phyloP scores from a whole-genome alignment of 1,140 invertebrate genomes.

The Cyphomyrmex costatus region DNA sequence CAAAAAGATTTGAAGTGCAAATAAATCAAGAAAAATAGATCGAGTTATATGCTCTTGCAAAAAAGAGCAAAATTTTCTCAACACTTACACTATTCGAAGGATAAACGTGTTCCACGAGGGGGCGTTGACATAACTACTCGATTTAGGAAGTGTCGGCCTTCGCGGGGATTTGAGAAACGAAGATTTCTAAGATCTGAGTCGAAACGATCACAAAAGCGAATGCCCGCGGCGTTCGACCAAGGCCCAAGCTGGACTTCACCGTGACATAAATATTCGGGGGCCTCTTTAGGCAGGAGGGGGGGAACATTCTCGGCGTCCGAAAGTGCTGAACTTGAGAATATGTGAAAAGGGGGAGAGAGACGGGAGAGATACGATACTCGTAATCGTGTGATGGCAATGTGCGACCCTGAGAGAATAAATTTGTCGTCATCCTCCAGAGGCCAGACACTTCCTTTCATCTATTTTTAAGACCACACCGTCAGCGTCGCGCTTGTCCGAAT shows the following conservation, averaged over 20 bases:
- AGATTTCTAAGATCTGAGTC: slow-evolving; percentile 74
- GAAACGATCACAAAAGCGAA: slow-evolving; percentile 43
- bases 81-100: not conserved
- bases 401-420: slow-evolving; percentile 62
- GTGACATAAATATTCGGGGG: slow-evolving; percentile 82
- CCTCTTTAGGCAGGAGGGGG: slow-evolving; percentile 34
- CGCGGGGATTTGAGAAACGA: slow-evolving; percentile 14
- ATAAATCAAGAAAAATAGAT: not conserved
- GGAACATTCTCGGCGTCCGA: slow-evolving; percentile 20
- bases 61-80: not conserved
- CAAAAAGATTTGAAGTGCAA: not conserved
- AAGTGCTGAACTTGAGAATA: slow-evolving; percentile 39
- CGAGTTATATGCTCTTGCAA: not conserved
- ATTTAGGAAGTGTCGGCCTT: slow-evolving; percentile 49
- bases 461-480: slow-evolving; percentile 55
- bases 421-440: slow-evolving; percentile 61
- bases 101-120: slow-evolving; percentile 23
- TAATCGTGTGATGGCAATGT: slow-evolving; percentile 54
- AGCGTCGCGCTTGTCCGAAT: slow-evolving; percentile 19
- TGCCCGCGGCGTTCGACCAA: slow-evolving; percentile 75
- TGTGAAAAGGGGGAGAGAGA: slow-evolving; percentile 27
- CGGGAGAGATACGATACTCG: slow-evolving; percentile 48
- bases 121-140: slow-evolving; percentile 22
- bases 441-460: slow-evolving; percentile 59
- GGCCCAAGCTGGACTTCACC: slow-evolving; percentile 75